Base-by-base conservation (phyloP, 2,888 invertebrate genomes). In the Thelaira solivaga region DNA sequence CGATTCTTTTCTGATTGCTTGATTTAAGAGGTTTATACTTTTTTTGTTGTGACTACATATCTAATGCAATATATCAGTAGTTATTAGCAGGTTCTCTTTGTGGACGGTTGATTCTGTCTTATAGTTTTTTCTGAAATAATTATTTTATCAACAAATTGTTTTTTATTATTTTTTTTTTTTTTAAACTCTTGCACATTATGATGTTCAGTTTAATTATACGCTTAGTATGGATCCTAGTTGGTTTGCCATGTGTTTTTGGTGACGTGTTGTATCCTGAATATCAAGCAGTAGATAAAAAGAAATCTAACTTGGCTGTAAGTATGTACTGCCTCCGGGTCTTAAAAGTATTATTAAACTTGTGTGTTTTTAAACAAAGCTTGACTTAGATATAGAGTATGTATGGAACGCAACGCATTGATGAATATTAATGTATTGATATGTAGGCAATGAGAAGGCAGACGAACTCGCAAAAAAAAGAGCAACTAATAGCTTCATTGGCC, bases 281-380 rank as follows among this genome's bases (percentile, higher is more conserved):
- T 7, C 80, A 73, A 13, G 84, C 83, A 49, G 75, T 83, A 53
- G 85, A 87, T 83, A 83, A 83, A 80, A 82, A 81, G 22, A 87
- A 86, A 82, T 81, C 82, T 7, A 88, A 88, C 81, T 76, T 85
- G 20, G 82, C 75, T 71, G 88, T 88, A 82, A 85, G 85, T 81
- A 39, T 39, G 16, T 34, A 16, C 26, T 24, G n/a, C 36, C 18
- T 62, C 24, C 47, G 11, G 11, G 26, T n/a, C n/a, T n/a, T n/a
- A n/a, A n/a, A n/a, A n/a, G n/a, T n/a, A n/a, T n/a, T n/a, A n/a
- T n/a, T n/a, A n/a, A n/a, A n/a, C n/a, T n/a, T n/a, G n/a, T n/a
- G n/a, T n/a, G n/a, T n/a, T n/a, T n/a, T n/a, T n/a, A n/a, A n/a
- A n/a, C n/a, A n/a, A n/a, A n/a, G n/a, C n/a, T n/a, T n/a, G n/a